These are phyloP conservation scores for Miichthys miiuy DNA, from an alignment of 2,797 vertebrate species.

Conservation along the genomic window DNA sequence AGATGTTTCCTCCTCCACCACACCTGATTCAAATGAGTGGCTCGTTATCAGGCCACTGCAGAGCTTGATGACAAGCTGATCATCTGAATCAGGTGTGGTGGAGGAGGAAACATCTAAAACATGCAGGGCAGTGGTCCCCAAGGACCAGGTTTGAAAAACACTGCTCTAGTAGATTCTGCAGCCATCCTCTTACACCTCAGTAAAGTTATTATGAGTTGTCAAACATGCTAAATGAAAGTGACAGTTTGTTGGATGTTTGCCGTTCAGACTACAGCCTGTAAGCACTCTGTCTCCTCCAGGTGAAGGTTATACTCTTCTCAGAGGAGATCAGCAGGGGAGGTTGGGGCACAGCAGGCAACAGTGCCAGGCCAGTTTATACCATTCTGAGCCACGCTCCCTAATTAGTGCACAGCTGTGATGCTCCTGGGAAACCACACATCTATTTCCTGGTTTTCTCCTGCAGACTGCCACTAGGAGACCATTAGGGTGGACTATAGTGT, in stretches of 20 bases:
- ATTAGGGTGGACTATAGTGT: slow-evolving; percentile 40
- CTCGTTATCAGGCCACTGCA: too few species aligned
- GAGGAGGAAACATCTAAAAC: too few species aligned
- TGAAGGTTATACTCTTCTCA: slow-evolving; percentile 69
- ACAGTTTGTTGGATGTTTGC: slow-evolving; percentile 36
- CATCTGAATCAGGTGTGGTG: too few species aligned
- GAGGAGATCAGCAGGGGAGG: slow-evolving; percentile 53
- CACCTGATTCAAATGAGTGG: too few species aligned
- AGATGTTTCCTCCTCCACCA: too few species aligned
- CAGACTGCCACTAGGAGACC: slow-evolving; percentile 48
- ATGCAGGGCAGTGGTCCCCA: too few species aligned
- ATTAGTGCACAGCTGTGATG: slow-evolving; percentile 75
- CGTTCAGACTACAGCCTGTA: slow-evolving; percentile 25
- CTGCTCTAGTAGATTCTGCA: neutral
- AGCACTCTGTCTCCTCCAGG: slow-evolving; percentile 44
- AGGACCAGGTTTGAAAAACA: too few species aligned
- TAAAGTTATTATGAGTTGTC: slow-evolving; percentile 20
- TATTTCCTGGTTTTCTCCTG: slow-evolving; percentile 57
- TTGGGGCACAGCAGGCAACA: slow-evolving; percentile 66
- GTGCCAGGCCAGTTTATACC: slow-evolving; percentile 54
- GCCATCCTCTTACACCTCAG: neutral
- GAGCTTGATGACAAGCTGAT: too few species aligned
- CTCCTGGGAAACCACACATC: slow-evolving; percentile 66
- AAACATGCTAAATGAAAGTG: slow-evolving; percentile 35
- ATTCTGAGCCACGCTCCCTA: slow-evolving; percentile 64